These are phyloP conservation scores for Neosalanx taihuensis DNA, from an alignment of 2,797 vertebrate species.

Conservation along the genomic window DNA sequence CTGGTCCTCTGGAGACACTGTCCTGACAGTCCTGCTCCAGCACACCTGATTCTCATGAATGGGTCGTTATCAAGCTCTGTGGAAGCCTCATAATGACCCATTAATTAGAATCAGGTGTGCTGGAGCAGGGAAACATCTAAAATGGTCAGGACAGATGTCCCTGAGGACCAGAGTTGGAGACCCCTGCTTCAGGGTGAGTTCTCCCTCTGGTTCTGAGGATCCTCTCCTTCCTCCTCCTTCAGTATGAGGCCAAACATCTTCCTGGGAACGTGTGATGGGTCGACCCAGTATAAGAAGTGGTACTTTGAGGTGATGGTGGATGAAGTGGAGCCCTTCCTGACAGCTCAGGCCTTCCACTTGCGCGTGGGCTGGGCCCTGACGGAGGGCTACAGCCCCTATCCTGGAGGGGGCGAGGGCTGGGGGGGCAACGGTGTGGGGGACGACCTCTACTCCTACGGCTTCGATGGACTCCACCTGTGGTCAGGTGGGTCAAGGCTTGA, in stretches of 20 bases:
- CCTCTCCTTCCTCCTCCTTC: background rate
- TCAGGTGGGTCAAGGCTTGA: slow-evolving; percentile 71
- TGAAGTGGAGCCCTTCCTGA: slow-evolving; percentile 81
- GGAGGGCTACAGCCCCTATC: slow-evolving; percentile 91
- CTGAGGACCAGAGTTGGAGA: too few species aligned
- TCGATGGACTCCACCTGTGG: slow-evolving; percentile 90
- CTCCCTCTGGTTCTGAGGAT: background rate
- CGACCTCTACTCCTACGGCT: slow-evolving; percentile 90
- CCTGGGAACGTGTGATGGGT: slow-evolving; percentile 87
- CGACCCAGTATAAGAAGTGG: slow-evolving; percentile 91
- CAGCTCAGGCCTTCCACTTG: slow-evolving; percentile 81
- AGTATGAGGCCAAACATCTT: slow-evolving; percentile 95
- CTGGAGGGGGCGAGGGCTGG: slow-evolving; percentile 92
- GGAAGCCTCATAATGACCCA: too few species aligned
- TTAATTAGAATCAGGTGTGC: too few species aligned
- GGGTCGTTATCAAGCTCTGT: too few species aligned
- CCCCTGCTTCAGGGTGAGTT: too few species aligned
- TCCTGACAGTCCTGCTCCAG: too few species aligned
- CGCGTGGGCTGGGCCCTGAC: slow-evolving; percentile 91
- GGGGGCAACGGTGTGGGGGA: slow-evolving; percentile 89
- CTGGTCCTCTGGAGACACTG: too few species aligned
- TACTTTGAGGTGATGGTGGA: slow-evolving; percentile 93
- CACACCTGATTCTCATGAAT: too few species aligned
- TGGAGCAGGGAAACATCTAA: too few species aligned
- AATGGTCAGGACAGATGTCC: too few species aligned